phyloP scores from a whole-genome alignment of 1,140 invertebrate genomes.

The Lysiphlebus fabarum region DNA sequence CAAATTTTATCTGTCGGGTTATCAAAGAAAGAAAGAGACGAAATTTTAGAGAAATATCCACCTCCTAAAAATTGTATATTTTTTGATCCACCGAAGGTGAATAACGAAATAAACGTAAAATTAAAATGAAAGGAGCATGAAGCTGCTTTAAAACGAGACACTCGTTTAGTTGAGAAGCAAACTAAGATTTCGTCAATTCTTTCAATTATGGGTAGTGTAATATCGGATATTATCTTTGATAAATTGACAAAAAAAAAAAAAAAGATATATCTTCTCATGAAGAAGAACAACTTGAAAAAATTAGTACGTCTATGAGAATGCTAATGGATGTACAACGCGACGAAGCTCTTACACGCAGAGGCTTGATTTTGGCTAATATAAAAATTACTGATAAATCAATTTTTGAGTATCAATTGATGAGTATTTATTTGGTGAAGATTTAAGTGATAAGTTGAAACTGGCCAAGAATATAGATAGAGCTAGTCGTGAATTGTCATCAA shows the following conservation, averaged over 20 bases:
- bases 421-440: slow-evolving; percentile 23
- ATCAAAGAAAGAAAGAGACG: slow-evolving; percentile 14
- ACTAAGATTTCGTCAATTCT: slow-evolving; percentile 16
- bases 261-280: neutral
- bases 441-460: slow-evolving; percentile 22
- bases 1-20: slow-evolving; percentile 24
- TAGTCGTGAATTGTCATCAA: slow-evolving; percentile 14
- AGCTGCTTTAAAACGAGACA: slow-evolving; percentile 10
- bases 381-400: slow-evolving; percentile 17
- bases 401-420: slow-evolving; percentile 21
- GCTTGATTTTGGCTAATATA: slow-evolving; percentile 26
- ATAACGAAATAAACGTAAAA: slow-evolving; percentile 12
- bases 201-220: neutral
- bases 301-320: slow-evolving; percentile 23
- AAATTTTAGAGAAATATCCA: slow-evolving; percentile 21
- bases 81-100: slow-evolving; percentile 25
- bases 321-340: slow-evolving; percentile 30
- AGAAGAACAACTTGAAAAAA: slow-evolving; percentile 13
- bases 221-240: neutral
- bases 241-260: neutral
- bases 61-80: slow-evolving; percentile 23
- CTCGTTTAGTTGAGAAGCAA: slow-evolving; percentile 20
- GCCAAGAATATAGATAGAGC: slow-evolving; percentile 20
- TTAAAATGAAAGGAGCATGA: neutral
- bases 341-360: slow-evolving; percentile 26